Conservation (phyloP, 2,797 vertebrate genomes). For the Neomorphus geoffroyi region DNA sequence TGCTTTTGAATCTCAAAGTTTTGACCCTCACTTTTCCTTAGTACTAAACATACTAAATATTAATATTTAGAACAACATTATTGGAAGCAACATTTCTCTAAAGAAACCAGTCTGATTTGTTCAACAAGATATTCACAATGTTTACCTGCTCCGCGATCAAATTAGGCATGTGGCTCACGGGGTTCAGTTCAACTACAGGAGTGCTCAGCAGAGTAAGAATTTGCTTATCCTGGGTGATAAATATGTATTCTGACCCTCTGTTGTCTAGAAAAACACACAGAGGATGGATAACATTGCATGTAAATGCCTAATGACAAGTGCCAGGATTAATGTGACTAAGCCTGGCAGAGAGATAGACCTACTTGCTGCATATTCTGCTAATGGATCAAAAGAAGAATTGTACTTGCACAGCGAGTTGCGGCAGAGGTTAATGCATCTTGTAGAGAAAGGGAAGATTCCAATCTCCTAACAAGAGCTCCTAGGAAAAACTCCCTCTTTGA, state of each 20-base stretch:
- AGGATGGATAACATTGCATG: conserved; percentile 81
- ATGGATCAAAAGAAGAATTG: conserved; percentile 84
- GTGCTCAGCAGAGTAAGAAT: conserved; percentile 75
- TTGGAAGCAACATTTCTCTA: conserved; percentile 32
- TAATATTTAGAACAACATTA: background rate
- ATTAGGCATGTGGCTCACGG: background rate
- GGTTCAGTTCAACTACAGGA: conserved; percentile 49
- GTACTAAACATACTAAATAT: background rate
- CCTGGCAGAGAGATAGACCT: conserved; percentile 71
- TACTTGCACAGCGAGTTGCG: conserved; percentile 46
- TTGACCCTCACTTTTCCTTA: background rate
- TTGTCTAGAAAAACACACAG: conserved; percentile 72
- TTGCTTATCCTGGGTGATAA: conserved; percentile 78
- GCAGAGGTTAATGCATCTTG: conserved; percentile 78
- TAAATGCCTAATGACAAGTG: conserved; percentile 80
- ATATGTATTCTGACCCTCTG: conserved; percentile 75
- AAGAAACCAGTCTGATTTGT: conserved; percentile 14
- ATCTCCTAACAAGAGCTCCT: conserved; percentile 76
- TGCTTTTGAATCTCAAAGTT: conserved; percentile 9
- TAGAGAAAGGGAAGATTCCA: conserved; percentile 76
- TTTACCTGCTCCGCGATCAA: conserved; percentile 20
- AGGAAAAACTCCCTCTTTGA: background rate
- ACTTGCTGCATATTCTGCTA: conserved; percentile 80
- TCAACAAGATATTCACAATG: background rate
- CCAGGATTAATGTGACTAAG: conserved; percentile 78